Percentiles rank a stretch among this genome's conserved stretches.
Evolutionary conservation across 1,140 invertebrate species (phyloP).

Genomic region (Tetragnatha versicolor): DNA sequence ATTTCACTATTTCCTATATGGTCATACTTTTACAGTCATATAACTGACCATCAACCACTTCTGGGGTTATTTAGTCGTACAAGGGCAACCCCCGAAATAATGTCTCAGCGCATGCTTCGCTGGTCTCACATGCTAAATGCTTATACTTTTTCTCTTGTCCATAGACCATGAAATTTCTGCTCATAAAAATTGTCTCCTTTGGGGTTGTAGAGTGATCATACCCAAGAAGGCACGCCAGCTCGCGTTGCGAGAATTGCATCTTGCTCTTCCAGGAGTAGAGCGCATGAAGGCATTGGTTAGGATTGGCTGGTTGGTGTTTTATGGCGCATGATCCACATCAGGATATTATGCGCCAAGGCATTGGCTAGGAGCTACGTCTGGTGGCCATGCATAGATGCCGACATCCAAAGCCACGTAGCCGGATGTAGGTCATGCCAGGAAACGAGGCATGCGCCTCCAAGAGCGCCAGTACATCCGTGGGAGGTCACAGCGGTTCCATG

Average conservation of each 20-base stretch:
- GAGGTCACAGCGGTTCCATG: constrained; percentile 59
- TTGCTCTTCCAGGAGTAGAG: constrained; percentile 58
- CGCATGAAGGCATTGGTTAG: constrained; percentile 63
- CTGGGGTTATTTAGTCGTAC: constrained; percentile 60
- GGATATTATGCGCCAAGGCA: too few relatives aligned
- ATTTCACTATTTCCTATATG: too few relatives aligned
- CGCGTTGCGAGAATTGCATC: constrained; percentile 59
- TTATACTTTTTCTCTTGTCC: too few relatives aligned
- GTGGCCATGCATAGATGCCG: constrained; percentile 65
- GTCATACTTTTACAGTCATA: too few relatives aligned
- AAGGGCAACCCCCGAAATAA: too few relatives aligned
- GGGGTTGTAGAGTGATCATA: constrained; percentile 56
- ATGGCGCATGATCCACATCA: too few relatives aligned
- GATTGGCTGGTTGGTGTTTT: too few relatives aligned
- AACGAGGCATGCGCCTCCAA: constrained; percentile 54
- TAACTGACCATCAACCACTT: too few relatives aligned
- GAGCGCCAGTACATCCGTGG: constrained; percentile 60
- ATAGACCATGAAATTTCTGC: too few relatives aligned
- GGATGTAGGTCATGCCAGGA: constrained; percentile 60
- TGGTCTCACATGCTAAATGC: constrained; percentile 60
- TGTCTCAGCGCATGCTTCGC: too few relatives aligned
- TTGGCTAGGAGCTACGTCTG: constrained; percentile 63
- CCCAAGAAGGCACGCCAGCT: constrained; percentile 51
- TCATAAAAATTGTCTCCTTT: too few relatives aligned
- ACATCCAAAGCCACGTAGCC: constrained; percentile 60